Evolutionary conservation across 2,888 invertebrate species (phyloP), one percentile per base, ranked within the genome.

Genomic region (Anarsia innoxiella): DNA sequence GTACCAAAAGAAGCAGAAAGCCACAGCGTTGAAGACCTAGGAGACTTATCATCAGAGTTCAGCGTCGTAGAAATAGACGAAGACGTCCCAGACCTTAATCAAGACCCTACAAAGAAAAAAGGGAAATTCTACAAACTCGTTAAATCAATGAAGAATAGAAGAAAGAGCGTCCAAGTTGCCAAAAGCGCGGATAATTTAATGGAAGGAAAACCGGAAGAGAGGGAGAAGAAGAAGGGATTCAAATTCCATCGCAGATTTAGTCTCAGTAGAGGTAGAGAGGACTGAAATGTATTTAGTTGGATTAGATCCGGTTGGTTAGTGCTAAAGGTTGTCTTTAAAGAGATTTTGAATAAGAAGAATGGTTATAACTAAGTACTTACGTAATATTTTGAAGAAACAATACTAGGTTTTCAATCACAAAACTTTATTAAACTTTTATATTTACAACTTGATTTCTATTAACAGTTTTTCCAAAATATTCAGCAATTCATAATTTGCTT

Each of bases 1-100:
- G 65, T 58, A 2, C 49, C 59, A 1, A 73, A 58, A 48, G 78
- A 75, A 45, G 46, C 61, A 1, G 76, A 80, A 41, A 70, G 73
- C 36, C 80, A 80, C 49, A 83, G 83, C 53, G 72, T 84, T 10
- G 84, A 84, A 58, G 84, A 84, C 46, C 62, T 84, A 9, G 83
- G 83, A 47, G 84, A 84, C 62, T 67, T 84, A 59, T 83, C 82
- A 30, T 84, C 84, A 40, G 84, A 84, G 44, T 83, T 84, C 61
- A 80, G 80, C 50, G 82, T n/a, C n/a, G 82, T 82, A 5, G 82
- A 83, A 65, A 82, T 83, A 1, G 83, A 83, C 45, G 76, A 74
- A 31, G 83, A 83, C 23, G 49, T 66, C 0, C 46, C 68, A 1
- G 78, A 79, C 14, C 52, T 67, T 2, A 48, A 50, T 1, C 57